Percentiles rank a stretch among this genome's conserved stretches.
Conservation (phyloP, 1,140 invertebrate species). For the Ladona fulva region DNA sequence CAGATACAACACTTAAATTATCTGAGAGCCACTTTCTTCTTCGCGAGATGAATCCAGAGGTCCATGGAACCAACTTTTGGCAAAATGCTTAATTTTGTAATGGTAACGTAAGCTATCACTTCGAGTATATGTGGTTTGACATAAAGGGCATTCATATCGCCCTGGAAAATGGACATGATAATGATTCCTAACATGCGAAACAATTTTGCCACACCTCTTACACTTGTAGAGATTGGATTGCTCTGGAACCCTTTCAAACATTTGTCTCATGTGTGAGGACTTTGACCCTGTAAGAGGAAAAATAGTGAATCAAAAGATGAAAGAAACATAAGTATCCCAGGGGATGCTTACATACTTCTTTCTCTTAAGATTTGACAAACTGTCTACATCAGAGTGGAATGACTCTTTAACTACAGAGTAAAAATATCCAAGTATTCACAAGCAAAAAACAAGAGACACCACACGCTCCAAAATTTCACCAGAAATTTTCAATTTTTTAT, state of each 20-base stretch:
- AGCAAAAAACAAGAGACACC: too few species aligned
- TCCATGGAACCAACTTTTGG: not conserved
- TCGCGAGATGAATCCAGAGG: not conserved
- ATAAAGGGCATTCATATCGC: constrained; percentile 76
- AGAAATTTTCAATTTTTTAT: too few species aligned
- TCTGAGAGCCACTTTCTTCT: not conserved
- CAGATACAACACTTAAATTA: not conserved
- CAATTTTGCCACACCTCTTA: constrained; percentile 83
- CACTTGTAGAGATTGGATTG: constrained; percentile 71
- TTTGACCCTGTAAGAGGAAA: not conserved
- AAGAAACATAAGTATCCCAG: not conserved
- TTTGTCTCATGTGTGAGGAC: not conserved
- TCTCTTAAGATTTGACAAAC: not conserved
- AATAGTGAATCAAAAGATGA: not conserved
- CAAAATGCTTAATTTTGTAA: constrained; percentile 72
- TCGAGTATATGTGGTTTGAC: constrained; percentile 75
- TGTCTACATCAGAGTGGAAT: not conserved
- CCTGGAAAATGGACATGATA: constrained; percentile 84
- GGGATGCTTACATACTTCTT: not conserved
- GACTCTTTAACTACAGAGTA: too few species aligned
- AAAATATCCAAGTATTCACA: too few species aligned
- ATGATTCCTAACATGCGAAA: constrained; percentile 83
- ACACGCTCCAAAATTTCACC: too few species aligned
- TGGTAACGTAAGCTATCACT: constrained; percentile 80
- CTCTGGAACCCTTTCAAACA: not conserved